Conservation (phyloP, 1,140 invertebrate species). For the Homalodisca vitripennis region DNA sequence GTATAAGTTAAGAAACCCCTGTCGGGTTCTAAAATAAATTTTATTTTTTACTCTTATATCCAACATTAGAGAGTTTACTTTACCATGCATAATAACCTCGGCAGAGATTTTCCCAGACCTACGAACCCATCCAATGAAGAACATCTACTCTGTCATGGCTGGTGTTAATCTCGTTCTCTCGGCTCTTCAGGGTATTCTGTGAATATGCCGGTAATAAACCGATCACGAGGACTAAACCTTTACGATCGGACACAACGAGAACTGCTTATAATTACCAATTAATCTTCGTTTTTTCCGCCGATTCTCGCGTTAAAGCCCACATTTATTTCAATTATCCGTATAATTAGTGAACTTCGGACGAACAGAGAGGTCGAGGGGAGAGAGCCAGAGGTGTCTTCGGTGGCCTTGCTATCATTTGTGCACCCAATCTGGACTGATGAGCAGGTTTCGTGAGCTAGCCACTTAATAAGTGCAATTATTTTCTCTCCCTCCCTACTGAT, state of each 20-base stretch:
- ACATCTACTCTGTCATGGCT: too few relatives aligned
- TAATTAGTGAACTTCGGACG: background rate
- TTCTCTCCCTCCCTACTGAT: slow-evolving; percentile 8
- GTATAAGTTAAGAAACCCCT: too few relatives aligned
- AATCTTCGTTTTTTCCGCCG: slow-evolving; percentile 4
- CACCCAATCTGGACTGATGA: slow-evolving; percentile 16
- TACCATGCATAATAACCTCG: too few relatives aligned
- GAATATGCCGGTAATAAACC: background rate
- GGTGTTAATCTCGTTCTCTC: background rate
- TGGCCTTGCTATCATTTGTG: slow-evolving; percentile 2
- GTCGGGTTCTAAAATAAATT: too few relatives aligned
- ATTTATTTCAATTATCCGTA: slow-evolving; percentile 22
- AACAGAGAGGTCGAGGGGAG: background rate
- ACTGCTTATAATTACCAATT: background rate
- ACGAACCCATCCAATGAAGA: too few relatives aligned
- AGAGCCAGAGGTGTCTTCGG: slow-evolving; percentile 1
- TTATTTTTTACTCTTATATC: too few relatives aligned
- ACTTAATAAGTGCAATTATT: slow-evolving; percentile 27
- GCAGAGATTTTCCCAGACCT: too few relatives aligned
- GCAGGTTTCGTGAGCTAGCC: slow-evolving; percentile 21
- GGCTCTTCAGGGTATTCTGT: background rate
- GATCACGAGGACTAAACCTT: background rate
- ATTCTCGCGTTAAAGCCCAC: background rate
- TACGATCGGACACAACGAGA: background rate
- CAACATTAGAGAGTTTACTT: too few relatives aligned